phyloP scores from a whole-genome alignment of 2,113 vertebrate genomes.

The Bolborhynchus lineola region DNA sequence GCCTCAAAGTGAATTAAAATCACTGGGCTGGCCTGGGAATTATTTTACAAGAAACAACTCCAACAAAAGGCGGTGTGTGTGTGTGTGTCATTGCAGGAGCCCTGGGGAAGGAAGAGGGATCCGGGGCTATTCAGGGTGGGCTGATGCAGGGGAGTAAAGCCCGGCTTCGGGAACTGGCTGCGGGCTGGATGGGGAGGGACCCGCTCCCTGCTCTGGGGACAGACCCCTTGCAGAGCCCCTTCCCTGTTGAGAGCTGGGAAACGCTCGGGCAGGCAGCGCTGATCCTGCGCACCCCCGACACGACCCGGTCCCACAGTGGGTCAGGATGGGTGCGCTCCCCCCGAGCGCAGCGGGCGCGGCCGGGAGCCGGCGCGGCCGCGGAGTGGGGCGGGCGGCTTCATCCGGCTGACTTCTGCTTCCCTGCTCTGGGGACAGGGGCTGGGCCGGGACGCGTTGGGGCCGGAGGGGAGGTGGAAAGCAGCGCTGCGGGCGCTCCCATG shows the following conservation, averaged over 20 bases:
- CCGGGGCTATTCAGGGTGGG: no score
- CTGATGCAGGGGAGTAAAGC: not conserved
- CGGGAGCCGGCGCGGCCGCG: rapidly evolving
- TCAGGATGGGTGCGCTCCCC: not conserved
- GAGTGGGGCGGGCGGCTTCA: not conserved
- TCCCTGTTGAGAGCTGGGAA: not conserved
- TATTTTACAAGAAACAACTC: not conserved
- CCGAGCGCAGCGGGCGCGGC: not conserved
- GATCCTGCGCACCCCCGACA: not conserved
- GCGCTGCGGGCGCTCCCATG: not conserved
- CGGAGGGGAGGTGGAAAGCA: not conserved
- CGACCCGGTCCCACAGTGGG: not conserved
- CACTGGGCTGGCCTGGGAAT: not conserved
- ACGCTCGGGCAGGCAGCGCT: no score
- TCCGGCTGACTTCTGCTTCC: not conserved
- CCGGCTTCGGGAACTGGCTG: not conserved
- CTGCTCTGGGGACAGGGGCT: not conserved
- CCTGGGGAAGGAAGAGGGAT: not conserved
- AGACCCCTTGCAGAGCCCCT: not conserved
- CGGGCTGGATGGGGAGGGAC: not conserved
- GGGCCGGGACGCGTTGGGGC: not conserved
- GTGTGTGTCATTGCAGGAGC: no score
- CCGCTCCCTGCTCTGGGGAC: no score
- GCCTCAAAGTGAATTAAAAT: not conserved
- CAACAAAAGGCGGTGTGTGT: not conserved